Conservation (phyloP, 1,140 invertebrate species). For the Tetramorium alpestre region DNA sequence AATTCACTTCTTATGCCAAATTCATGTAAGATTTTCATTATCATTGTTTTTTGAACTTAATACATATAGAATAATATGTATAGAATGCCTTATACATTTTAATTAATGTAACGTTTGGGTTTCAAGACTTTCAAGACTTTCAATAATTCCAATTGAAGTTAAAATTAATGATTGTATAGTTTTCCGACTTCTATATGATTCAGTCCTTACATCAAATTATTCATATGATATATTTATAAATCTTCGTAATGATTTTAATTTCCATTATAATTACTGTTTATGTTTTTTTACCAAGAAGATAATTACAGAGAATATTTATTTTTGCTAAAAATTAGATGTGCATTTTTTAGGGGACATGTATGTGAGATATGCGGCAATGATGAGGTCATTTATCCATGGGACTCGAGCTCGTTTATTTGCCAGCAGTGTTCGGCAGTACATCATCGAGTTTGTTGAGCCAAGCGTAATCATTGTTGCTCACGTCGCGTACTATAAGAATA, state of each 20-base stretch:
- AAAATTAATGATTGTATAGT: neutral
- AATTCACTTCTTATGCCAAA: neutral
- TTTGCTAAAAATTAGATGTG: neutral
- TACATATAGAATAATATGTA: neutral
- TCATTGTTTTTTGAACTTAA: neutral
- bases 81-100: slow-evolving; percentile 8
- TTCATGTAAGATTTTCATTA: neutral
- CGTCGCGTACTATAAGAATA: slow-evolving; percentile 73
- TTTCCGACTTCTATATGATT: neutral
- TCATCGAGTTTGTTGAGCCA: slow-evolving; percentile 91
- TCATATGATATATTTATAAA: neutral
- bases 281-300: neutral
- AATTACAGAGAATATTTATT: neutral
- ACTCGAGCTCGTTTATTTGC: slow-evolving; percentile 90
- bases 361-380: slow-evolving; percentile 96
- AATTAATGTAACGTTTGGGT: neutral
- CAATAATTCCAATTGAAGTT: neutral
- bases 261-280: neutral
- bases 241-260: neutral
- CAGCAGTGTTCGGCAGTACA: slow-evolving; percentile 92
- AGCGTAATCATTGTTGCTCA: slow-evolving; percentile 90
- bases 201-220: neutral
- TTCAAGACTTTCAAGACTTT: neutral
- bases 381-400: slow-evolving; percentile 96
- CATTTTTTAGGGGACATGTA: slow-evolving; percentile 90